These are phyloP conservation scores for Marasmarcha lunaedactyla DNA, from an alignment of 2,888 invertebrate species.

Conservation along the genomic window DNA sequence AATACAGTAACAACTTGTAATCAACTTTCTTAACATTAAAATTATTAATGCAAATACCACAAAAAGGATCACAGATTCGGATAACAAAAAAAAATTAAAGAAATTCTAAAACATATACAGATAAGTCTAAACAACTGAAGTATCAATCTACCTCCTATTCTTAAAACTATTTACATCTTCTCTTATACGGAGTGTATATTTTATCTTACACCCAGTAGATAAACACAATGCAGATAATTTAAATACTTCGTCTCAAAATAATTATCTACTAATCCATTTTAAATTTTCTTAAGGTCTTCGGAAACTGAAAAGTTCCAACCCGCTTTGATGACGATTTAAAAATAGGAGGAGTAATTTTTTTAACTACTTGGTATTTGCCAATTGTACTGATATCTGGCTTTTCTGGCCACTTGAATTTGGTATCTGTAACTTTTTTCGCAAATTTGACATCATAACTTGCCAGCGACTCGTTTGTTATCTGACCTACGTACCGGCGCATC, in stretches of 20 bases:
- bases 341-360: conserved; percentile 15
- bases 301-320: neutral
- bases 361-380: conserved; percentile 17
- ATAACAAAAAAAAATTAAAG: neutral
- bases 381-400: conserved; percentile 15
- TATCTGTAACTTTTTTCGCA: conserved; percentile 18
- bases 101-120: no score
- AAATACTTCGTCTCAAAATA: neutral
- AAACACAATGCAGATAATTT: neutral
- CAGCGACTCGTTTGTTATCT: conserved; percentile 12
- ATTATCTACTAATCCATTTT: neutral
- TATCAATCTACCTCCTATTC: no score
- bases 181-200: no score
- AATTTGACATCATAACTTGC: conserved; percentile 17
- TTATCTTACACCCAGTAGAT: no score
- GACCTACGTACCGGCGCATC: conserved; percentile 18
- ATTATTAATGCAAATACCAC: no score
- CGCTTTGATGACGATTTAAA: conserved; percentile 12
- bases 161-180: no score
- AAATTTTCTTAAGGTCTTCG: neutral
- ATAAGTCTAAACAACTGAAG: no score
- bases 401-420: conserved; percentile 18
- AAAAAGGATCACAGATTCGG: neutral
- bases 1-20: neutral
- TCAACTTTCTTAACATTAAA: no score